These are phyloP conservation scores for Nasonia vitripennis DNA, from an alignment of 1,140 invertebrate genomes.

Conservation along the genomic window DNA sequence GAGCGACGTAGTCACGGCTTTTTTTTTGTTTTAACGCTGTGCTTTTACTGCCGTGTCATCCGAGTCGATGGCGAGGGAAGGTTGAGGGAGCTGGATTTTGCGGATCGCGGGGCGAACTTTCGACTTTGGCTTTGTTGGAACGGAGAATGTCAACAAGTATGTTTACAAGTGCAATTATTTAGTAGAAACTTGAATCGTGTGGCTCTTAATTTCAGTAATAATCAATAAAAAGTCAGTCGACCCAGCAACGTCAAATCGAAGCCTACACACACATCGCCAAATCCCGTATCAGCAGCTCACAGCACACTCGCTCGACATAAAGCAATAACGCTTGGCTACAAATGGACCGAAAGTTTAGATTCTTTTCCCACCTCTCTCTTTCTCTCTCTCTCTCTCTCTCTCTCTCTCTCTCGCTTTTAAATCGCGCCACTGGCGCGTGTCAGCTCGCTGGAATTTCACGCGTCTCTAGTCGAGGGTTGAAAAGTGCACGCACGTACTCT, in stretches of 20 bases:
- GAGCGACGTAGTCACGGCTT: background rate
- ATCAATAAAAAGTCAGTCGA: background rate
- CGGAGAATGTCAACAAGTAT: no score
- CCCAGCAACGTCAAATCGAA: background rate
- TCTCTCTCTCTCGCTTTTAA: background rate
- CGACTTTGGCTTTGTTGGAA: no score
- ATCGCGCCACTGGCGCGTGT: background rate
- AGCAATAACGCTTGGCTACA: slow-evolving; percentile 3
- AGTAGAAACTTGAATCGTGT: no score
- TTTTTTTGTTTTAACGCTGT: background rate
- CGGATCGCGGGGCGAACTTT: no score
- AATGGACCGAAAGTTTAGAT: slow-evolving; percentile 4
- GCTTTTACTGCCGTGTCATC: background rate
- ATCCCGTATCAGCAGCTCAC: background rate
- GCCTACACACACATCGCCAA: background rate
- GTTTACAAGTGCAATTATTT: no score
- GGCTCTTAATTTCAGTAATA: no score
- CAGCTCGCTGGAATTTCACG: background rate
- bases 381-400: no score
- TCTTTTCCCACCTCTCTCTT: background rate
- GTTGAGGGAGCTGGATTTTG: no score
- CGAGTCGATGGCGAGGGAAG: background rate
- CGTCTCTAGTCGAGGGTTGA: background rate
- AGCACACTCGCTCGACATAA: background rate
- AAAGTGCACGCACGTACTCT: background rate